Base-by-base conservation (phyloP, 2,888 invertebrate species). In the Notodonta ziczac region DNA sequence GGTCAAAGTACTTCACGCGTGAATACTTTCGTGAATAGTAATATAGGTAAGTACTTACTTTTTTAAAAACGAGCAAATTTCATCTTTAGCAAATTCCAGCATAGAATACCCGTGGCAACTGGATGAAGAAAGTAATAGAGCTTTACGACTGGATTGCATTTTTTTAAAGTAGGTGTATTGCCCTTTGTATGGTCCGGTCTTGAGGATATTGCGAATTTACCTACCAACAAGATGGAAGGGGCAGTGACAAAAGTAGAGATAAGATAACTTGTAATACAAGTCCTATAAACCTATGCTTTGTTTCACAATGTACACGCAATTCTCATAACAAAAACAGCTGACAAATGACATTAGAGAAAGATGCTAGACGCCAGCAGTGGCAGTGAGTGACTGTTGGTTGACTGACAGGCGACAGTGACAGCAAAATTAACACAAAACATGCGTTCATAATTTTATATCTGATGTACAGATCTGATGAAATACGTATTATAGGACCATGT, bases 121-220 rank as follows among this genome's bases (percentile, higher is more conserved):
- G 0, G 97, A 97, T 13, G 96, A 96, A 5, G 97, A 97, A 16
- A 97, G 85, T 61, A 97, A 84, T 57, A 97, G 84, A 46, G 96
- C 86, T 83, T 95, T 94, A 66, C 95, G 86, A 67, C 65, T 65
- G n/a, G 82, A 70, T 14, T 62, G 60, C 77, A 77, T 72, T 44
- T 56, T 56, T 44, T 46, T 51, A 60, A 35, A 7, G 35, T 35
- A 7, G 44, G 12, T 50, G 55, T 42, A 46, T 55, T 52, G 52
- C 35, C 58, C 60, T 64, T 59, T 62, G 35, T 35, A 24, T 24
- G 24, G 65, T 39, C 56, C n/a, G 3, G 52, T 50, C 46, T 56
- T 65, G 32, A 59, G 13, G 40, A 1, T 40, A 40, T 6, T 40
- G 40, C 40, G 40, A 9, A 40, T 40, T 40, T 40, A 9, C 40